Percentiles rank a stretch among this genome's conserved stretches.
phyloP scores from a whole-genome alignment of 1,140 invertebrate species.

The Anthonomus grandis region DNA sequence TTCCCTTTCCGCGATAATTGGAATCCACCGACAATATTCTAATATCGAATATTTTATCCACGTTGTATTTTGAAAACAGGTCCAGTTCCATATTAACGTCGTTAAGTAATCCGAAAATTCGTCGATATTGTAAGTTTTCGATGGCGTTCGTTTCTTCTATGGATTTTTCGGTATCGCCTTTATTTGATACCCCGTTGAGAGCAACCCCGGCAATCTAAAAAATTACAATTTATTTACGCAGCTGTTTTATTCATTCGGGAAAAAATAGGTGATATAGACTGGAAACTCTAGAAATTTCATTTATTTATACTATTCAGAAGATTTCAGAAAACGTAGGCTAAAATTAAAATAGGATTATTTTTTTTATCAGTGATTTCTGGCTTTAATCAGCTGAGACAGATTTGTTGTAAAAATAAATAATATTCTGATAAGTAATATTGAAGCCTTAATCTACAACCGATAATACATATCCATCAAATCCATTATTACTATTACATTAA shows the following conservation, averaged over 20 bases:
- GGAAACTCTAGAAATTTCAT: too few relatives aligned
- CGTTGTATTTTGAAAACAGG: constrained; percentile 61
- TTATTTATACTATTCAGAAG: too few relatives aligned
- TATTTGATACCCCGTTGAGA: constrained; percentile 60
- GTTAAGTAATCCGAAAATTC: constrained; percentile 64
- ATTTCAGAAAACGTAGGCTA: too few relatives aligned
- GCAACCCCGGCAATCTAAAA: constrained; percentile 63
- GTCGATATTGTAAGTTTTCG: constrained; percentile 61
- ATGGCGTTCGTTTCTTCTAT: constrained; percentile 56
- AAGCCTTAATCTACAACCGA: too few relatives aligned
- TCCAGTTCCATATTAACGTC: constrained; percentile 60
- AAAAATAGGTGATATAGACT: too few relatives aligned
- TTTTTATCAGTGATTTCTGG: too few relatives aligned
- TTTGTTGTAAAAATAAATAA: too few relatives aligned
- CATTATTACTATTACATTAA: too few relatives aligned
- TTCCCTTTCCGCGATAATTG: constrained; percentile 63
- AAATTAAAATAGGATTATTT: too few relatives aligned
- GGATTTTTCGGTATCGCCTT: constrained; percentile 57
- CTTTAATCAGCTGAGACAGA: too few relatives aligned
- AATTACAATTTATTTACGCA: constrained; percentile 4
- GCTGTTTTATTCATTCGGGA: not conserved
- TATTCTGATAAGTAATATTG: too few relatives aligned
- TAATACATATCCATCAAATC: too few relatives aligned
- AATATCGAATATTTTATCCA: constrained; percentile 74
- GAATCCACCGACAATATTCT: constrained; percentile 74